Conservation (phyloP, 2,113 vertebrate species). For the Menidia beryllina region DNA sequence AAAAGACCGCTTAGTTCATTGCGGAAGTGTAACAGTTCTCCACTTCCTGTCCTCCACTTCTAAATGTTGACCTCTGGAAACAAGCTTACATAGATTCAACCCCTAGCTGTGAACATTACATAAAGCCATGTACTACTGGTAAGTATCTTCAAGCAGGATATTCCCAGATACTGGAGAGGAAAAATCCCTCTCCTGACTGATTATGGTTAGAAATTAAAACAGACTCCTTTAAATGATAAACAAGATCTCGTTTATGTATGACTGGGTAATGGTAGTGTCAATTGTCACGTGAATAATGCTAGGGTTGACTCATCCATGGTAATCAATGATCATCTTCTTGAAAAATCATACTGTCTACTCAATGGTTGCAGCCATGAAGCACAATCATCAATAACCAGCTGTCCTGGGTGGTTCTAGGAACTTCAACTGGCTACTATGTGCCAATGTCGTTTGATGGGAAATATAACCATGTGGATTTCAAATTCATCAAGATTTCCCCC, state of each 20-base stretch:
- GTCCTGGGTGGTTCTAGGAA: neutral
- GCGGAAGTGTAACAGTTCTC: slow-evolving; percentile 7
- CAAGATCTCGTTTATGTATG: neutral
- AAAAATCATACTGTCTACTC: neutral
- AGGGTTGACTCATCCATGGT: neutral
- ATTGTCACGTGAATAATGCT: neutral
- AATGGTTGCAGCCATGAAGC: neutral
- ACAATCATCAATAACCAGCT: neutral
- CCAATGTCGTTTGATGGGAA: neutral
- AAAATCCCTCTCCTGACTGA: neutral
- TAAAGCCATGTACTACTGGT: too few species aligned
- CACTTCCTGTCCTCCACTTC: neutral
- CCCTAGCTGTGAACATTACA: slow-evolving; percentile 23
- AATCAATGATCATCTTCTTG: neutral
- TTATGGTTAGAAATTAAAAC: too few species aligned
- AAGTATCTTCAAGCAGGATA: too few species aligned
- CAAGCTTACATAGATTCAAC: neutral
- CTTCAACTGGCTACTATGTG: neutral
- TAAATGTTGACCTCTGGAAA: slow-evolving; percentile 3
- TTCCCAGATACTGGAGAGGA: neutral
- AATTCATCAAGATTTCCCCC: neutral
- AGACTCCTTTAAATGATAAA: too few species aligned
- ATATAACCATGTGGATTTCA: neutral
- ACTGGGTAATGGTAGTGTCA: neutral
- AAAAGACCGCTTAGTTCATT: slow-evolving; percentile 16